Evolutionary conservation across 2,797 vertebrate species (phyloP).

Genomic region (Takifugu rubripes): DNA sequence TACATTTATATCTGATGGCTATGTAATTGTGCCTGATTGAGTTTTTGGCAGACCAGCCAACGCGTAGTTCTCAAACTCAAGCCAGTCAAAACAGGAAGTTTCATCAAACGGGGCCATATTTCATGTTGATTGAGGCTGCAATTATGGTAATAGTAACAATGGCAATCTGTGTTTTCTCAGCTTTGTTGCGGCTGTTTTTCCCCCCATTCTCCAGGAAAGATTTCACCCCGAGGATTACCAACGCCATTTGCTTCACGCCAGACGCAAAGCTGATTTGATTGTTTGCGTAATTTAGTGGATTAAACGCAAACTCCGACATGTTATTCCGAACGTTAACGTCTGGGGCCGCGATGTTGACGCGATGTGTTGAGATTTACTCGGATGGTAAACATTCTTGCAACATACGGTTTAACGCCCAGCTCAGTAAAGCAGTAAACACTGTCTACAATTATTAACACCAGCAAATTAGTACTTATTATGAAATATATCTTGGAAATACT

Average conservation of each 20-base stretch:
- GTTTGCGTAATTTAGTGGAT: conserved; percentile 60
- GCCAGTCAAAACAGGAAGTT: conserved; percentile 77
- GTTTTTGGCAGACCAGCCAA: conserved; percentile 74
- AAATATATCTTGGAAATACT: too few relatives aligned
- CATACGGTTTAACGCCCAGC: too few relatives aligned
- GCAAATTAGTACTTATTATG: too few relatives aligned
- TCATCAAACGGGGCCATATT: conserved; percentile 74
- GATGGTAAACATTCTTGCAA: too few relatives aligned
- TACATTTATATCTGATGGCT: conserved; percentile 82
- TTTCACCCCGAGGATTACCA: conserved; percentile 54
- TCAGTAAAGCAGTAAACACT: too few relatives aligned
- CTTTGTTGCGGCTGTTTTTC: conserved; percentile 57
- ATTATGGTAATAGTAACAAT: conserved; percentile 73
- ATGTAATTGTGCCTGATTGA: conserved; percentile 80
- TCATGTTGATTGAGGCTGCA: conserved; percentile 73
- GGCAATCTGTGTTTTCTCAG: conserved; percentile 72
- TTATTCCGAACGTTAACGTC: conserved; percentile 29
- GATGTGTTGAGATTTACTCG: too few relatives aligned
- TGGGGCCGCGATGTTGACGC: conserved; percentile 9
- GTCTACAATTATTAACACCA: too few relatives aligned
- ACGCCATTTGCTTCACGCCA: conserved; percentile 55
- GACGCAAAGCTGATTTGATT: conserved; percentile 62
- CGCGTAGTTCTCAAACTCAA: conserved; percentile 63
- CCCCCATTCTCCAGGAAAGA: conserved; percentile 43
- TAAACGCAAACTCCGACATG: conserved; percentile 44